Conservation (phyloP, 2,113 vertebrate genomes). For the Mormyrus iriodes region DNA sequence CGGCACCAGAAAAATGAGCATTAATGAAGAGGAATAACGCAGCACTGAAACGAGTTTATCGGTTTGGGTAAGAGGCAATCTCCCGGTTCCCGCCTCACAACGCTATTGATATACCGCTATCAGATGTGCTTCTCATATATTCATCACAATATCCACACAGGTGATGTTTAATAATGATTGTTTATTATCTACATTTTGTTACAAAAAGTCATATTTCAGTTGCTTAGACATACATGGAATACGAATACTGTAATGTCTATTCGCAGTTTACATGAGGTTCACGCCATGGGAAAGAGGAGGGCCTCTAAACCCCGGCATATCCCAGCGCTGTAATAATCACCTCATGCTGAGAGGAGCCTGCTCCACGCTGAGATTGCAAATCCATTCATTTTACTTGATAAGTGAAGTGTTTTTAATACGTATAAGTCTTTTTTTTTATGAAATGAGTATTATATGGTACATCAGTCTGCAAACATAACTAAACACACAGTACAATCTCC, state of each 20-base stretch:
- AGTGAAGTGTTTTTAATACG: not conserved
- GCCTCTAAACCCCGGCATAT: conserved; percentile 39
- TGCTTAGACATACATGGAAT: conserved; percentile 43
- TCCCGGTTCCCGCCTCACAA: not conserved
- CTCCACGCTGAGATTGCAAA: not conserved
- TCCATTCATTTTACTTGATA: not conserved
- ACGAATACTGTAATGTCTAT: conserved; percentile 47
- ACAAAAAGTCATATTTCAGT: conserved; percentile 48
- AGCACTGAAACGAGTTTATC: not conserved
- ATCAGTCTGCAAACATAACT: not conserved
- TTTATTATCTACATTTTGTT: conserved; percentile 30
- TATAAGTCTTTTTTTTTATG: not conserved
- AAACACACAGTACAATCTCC: not conserved
- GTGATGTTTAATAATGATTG: conserved; percentile 41
- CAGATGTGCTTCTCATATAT: not conserved
- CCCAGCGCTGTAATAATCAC: conserved; percentile 21
- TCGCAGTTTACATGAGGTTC: conserved; percentile 18
- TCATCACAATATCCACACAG: not conserved
- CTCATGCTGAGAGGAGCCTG: not conserved
- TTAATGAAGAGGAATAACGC: not conserved
- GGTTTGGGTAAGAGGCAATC: not conserved
- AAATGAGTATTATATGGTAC: not conserved
- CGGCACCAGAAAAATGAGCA: not conserved
- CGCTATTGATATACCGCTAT: not conserved
- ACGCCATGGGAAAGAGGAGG: conserved; percentile 37